These are phyloP conservation scores for Hylaeus anthracinus DNA, from an alignment of 1,140 invertebrate species.

Conservation along the genomic window DNA sequence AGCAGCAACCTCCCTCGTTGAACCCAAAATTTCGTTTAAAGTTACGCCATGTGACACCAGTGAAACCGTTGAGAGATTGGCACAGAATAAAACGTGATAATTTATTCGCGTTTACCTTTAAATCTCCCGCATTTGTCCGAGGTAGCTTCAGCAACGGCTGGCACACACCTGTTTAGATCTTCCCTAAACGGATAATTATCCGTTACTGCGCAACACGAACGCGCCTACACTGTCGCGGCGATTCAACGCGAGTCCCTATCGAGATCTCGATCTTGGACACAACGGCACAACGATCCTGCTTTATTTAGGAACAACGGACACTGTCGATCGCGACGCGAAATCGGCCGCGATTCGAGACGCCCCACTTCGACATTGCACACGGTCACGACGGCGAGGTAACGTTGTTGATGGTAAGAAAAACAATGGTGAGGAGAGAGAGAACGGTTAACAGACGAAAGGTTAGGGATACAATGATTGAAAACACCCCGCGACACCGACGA, in stretches of 20 bases:
- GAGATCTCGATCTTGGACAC: constrained; percentile 20
- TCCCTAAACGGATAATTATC: constrained; percentile 35
- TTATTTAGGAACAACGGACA: constrained; percentile 21
- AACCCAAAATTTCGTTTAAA: too few species aligned
- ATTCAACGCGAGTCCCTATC: constrained; percentile 14
- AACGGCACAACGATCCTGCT: constrained; percentile 25
- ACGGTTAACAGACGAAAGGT: neutral
- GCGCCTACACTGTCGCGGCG: constrained; percentile 35
- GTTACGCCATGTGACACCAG: too few species aligned
- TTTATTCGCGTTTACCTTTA: constrained; percentile 11
- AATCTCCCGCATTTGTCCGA: neutral
- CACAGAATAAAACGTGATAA: too few species aligned
- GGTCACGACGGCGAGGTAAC: neutral
- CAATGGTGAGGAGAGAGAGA: neutral
- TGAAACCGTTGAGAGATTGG: too few species aligned
- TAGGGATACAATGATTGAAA: constrained; percentile 3
- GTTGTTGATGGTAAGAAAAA: neutral
- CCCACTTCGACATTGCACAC: constrained; percentile 37
- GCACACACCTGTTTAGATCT: constrained; percentile 55
- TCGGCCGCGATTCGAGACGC: constrained; percentile 38
- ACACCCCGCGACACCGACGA: constrained; percentile 56
- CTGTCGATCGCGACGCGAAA: constrained; percentile 53
- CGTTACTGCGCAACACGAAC: constrained; percentile 24
- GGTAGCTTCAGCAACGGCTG: neutral
- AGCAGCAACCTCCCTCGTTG: too few species aligned